phyloP scores from a whole-genome alignment of 2,797 vertebrate genomes.

The Cebuella pygmaea region DNA sequence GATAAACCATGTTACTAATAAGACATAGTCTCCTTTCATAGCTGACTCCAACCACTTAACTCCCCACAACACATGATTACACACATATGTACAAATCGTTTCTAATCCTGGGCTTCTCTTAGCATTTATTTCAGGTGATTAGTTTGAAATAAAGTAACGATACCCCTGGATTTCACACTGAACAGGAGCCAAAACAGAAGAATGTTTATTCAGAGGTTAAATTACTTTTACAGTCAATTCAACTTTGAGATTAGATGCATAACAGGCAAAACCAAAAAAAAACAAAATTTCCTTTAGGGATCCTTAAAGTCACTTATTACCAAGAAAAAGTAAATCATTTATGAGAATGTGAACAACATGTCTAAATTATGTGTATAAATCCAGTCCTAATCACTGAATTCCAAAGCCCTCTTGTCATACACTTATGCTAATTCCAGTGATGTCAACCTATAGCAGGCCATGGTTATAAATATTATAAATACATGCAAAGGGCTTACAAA shows the following conservation, averaged over 20 bases:
- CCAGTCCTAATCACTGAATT: not conserved
- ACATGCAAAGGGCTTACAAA: not conserved
- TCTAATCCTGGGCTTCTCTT: slow-evolving; percentile 33
- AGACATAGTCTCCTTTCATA: slow-evolving; percentile 32
- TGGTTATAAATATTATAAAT: not conserved
- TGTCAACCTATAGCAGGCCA: not conserved
- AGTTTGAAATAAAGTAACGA: slow-evolving; percentile 33
- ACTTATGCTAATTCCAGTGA: not conserved
- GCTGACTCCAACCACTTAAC: not conserved
- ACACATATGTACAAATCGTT: not conserved
- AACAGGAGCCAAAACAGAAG: slow-evolving; percentile 37
- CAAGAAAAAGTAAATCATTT: not conserved
- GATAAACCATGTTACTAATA: slow-evolving; percentile 49
- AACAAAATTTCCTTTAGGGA: not conserved
- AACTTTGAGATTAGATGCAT: not conserved
- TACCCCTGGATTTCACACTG: slow-evolving; percentile 32
- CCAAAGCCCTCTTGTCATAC: not conserved
- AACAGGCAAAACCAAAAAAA: not conserved
- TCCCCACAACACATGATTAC: not conserved
- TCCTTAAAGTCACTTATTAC: not conserved
- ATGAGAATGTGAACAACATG: not conserved
- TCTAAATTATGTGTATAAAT: not conserved
- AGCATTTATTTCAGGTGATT: slow-evolving; percentile 38
- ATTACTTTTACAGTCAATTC: not conserved
- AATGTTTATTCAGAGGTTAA: not conserved